Evolutionary conservation across 2,113 vertebrate genomes (phyloP).

Genomic region (Lamprotornis superbus): DNA sequence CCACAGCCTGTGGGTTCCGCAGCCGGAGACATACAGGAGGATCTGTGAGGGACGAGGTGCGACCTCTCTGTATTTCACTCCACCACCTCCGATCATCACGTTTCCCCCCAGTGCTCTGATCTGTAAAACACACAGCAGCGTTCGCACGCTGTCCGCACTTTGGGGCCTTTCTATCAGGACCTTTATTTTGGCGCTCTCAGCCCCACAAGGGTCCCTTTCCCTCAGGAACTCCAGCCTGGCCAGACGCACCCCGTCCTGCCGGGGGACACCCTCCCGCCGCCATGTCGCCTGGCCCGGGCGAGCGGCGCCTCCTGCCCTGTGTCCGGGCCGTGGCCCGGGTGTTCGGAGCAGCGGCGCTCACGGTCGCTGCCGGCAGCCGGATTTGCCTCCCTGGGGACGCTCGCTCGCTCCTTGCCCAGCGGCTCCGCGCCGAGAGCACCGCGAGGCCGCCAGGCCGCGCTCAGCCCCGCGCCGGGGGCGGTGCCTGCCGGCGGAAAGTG

Average conservation of each 20-base stretch:
- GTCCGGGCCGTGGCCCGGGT: not conserved
- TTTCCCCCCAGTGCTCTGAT: rapidly evolving
- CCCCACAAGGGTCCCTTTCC: not conserved
- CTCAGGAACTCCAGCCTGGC: rapidly evolving
- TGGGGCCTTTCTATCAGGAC: rapidly evolving
- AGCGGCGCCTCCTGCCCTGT: not conserved
- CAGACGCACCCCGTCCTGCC: rapidly evolving
- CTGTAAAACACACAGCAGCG: rapidly evolving
- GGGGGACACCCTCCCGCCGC: not conserved
- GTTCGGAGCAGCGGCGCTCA: not conserved
- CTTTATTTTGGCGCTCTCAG: rapidly evolving
- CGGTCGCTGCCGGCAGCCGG: not conserved
- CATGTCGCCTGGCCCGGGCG: not conserved
- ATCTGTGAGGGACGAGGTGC: rapidly evolving
- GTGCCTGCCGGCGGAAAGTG: conserved; percentile 35
- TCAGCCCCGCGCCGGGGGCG: not conserved
- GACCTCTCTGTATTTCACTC: not conserved
- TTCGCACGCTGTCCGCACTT: rapidly evolving
- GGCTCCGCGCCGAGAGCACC: too few species aligned
- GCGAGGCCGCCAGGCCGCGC: not conserved
- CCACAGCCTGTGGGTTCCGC: rapidly evolving
- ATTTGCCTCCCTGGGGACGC: rapidly evolving
- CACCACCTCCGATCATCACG: not conserved
- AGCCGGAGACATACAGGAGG: not conserved
- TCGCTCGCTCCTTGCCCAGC: too few species aligned